Base-by-base conservation (phyloP, 2,113 vertebrate genomes). In the Sakesphorus luctuosus region DNA sequence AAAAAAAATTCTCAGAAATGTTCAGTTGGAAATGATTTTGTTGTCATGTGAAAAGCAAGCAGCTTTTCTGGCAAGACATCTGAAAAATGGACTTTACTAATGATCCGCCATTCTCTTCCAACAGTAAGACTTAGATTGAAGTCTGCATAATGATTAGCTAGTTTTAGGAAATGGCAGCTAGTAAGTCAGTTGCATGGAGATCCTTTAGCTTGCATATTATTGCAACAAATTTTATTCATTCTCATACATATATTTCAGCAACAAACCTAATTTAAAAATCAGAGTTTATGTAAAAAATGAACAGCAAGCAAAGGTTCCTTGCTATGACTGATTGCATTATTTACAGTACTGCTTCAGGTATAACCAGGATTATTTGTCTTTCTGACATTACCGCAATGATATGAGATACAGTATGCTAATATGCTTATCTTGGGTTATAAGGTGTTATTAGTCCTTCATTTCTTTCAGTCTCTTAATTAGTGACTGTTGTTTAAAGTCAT, bases 311-410 rank as follows among this genome's bases (percentile, higher is more conserved):
- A 43, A 94, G 63, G 69, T 71, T 75, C 75, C 52, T 90, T 96
- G 65, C 93, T 95, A 78, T 97, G 97, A 98, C 95, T 96, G 94
- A 98, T 98, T 97, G 46, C 83, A 71, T 96, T 97, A 89, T 86
- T 94, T 97, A 89, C 50, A 87, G 77, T 89, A 95, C 95, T 96
- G 91, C 87, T 97, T 98, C 94, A 97, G 95, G 95, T 97, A 68
- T 97, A 98, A 98, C 97, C 94, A 93, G 85, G 73, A 97, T 94
- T 97, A 97, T 98, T 98, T 98, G 78, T 98, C 96, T 98, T 97
- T 63, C 44, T 98, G 96, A 96, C 97, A 90, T 80, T 88, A 66
- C 92, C 91, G 90, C 76, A 92, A n/a, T 95, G 94, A 86, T 95
- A 88, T 40, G 61, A 86, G 81, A 91, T 94, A 84, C n/a, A 75